Evolutionary conservation across 2,888 invertebrate genomes (phyloP).

Genomic region (Crioceris asparagi): DNA sequence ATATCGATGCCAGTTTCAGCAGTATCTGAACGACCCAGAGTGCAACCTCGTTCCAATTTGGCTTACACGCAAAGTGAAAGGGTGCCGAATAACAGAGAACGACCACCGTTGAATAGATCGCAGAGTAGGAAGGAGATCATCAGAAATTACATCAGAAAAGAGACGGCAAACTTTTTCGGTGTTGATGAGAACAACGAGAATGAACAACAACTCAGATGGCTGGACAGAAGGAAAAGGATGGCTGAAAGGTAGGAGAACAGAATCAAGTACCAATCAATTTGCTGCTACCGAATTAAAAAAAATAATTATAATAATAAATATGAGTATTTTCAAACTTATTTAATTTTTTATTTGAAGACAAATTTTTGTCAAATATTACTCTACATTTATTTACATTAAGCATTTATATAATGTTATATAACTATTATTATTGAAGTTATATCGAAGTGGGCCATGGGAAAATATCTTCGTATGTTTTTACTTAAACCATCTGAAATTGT

Average conservation of each 20-base stretch:
- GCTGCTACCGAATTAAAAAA: too few species aligned
- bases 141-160: conserved; percentile 60
- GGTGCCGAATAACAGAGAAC: conserved; percentile 27
- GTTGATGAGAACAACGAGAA: conserved; percentile 68
- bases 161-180: conserved; percentile 78
- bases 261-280: too few species aligned
- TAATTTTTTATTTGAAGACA: too few species aligned
- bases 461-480: too few species aligned
- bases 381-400: too few species aligned
- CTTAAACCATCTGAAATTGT: too few species aligned
- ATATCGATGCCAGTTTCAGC: conserved; percentile 26
- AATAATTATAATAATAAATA: too few species aligned
- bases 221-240: conserved; percentile 67
- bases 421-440: too few species aligned
- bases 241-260: conserved; percentile 56
- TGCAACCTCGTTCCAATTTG: conserved; percentile 7
- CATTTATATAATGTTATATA: too few species aligned
- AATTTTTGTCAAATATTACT: too few species aligned
- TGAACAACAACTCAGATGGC: conserved; percentile 60
- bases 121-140: conserved; percentile 39
- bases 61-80: conserved; percentile 35
- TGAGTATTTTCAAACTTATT: too few species aligned
- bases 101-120: conserved; percentile 36
- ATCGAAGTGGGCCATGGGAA: too few species aligned
- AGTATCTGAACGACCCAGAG: conserved; percentile 23